phyloP scores from a whole-genome alignment of 2,113 vertebrate species.

The Sylvilagus bachmani region DNA sequence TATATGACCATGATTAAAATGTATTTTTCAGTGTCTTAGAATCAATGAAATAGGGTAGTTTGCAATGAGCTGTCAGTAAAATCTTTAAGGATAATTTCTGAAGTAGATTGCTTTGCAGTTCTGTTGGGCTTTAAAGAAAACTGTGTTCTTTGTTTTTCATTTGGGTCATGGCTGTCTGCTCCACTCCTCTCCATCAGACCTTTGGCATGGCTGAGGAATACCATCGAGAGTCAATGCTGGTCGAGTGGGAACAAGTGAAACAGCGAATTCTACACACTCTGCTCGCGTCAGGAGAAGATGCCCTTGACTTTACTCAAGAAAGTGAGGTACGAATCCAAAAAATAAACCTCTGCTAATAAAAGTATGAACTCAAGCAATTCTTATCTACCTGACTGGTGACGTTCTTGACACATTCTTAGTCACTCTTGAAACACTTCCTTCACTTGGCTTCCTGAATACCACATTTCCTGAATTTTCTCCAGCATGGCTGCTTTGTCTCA shows the following conservation, averaged over 20 bases:
- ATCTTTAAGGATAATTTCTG: slow-evolving; percentile 48
- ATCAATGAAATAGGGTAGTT: not conserved
- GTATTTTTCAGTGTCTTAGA: not conserved
- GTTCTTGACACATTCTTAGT: not conserved
- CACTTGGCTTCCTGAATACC: not conserved
- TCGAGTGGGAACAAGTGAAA: slow-evolving; percentile 99
- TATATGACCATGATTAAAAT: not conserved
- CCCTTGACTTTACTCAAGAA: slow-evolving; percentile 98
- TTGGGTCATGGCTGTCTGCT: slow-evolving; percentile 3
- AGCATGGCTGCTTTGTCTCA: not conserved
- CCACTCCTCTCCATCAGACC: slow-evolving; percentile 88
- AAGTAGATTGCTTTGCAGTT: not conserved
- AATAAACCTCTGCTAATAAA: not conserved
- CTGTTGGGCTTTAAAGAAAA: not conserved
- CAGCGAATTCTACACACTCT: slow-evolving; percentile 97
- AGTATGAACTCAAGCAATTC: not conserved
- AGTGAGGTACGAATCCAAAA: slow-evolving; percentile 91
- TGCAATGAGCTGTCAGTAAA: not conserved
- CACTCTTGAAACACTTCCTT: not conserved
- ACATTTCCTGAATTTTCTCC: not conserved
- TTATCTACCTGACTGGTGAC: not conserved
- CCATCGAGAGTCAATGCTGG: slow-evolving; percentile 98
- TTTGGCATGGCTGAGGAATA: slow-evolving; percentile 98
- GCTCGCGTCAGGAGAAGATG: slow-evolving; percentile 97
- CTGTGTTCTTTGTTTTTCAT: accelerated